A percentile compares a stretch with the other conserved stretches of the same genome.
These are phyloP conservation scores for Sebastes minor DNA, from an alignment of 2,797 vertebrate genomes.

Conservation along the genomic window DNA sequence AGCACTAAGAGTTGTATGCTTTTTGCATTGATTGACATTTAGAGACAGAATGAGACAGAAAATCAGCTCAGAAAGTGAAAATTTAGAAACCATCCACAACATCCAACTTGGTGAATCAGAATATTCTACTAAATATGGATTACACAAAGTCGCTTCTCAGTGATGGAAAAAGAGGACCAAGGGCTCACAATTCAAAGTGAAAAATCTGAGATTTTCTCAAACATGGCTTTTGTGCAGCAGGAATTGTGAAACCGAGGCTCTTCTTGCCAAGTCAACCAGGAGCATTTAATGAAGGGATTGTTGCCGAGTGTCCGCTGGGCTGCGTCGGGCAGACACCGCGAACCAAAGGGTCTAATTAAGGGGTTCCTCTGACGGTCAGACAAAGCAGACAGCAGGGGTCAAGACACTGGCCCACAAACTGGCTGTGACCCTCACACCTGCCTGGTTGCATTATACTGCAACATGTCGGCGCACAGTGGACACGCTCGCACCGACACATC, in stretches of 20 bases:
- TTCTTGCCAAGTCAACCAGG: slow-evolving; percentile 75
- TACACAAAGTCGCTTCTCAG: background rate
- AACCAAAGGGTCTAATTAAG: slow-evolving; percentile 78
- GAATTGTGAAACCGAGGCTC: slow-evolving; percentile 37
- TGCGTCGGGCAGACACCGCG: slow-evolving; percentile 53
- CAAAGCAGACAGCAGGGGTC: slow-evolving; percentile 77
- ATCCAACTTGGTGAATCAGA: background rate
- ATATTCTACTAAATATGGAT: background rate
- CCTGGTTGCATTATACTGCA: slow-evolving; percentile 71
- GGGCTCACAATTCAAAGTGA: slow-evolving; percentile 39
- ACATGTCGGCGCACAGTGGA: slow-evolving; percentile 40
- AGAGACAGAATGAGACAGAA: background rate
- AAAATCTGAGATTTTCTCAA: slow-evolving; percentile 41
- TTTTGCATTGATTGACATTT: background rate
- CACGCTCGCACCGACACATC: slow-evolving; percentile 43
- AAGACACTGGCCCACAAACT: slow-evolving; percentile 73
- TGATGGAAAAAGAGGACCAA: background rate
- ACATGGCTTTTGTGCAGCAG: slow-evolving; percentile 52
- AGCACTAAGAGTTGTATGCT: background rate
- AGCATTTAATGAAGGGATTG: slow-evolving; percentile 80
- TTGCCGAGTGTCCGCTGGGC: slow-evolving; percentile 61
- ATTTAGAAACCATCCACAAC: background rate
- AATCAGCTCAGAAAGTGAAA: background rate
- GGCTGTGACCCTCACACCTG: slow-evolving; percentile 79
- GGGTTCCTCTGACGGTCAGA: slow-evolving; percentile 72